Evolutionary conservation across 2,888 invertebrate genomes (phyloP), one percentile per base, ranked within the genome.

Genomic region (Halocaridina rubra): DNA sequence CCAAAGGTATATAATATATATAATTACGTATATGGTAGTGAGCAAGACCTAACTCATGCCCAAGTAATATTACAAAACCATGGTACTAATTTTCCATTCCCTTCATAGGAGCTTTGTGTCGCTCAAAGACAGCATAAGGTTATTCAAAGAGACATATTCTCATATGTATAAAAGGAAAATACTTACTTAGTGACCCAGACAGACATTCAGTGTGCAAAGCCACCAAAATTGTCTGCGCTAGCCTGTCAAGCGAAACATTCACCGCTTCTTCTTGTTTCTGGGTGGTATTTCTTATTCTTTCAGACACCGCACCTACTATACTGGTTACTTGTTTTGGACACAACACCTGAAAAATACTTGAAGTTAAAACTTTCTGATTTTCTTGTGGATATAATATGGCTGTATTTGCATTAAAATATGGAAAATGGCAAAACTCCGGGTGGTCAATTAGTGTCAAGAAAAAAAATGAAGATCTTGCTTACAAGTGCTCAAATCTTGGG

Each of bases 241-340:
- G 39, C 75, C 86, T 78, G 33, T 86, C 79, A 3, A 86, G 64
- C 2, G 86, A 84, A 29, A 72, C 57, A n/a, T 82, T 75, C 10
- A 33, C 59, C 39, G 71, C 69, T 27, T 69, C 67, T 13, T 79
- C 79, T 5, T 71, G 24, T 16, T 57, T 67, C 19, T 46, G n/a
- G 1, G 32, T n/a, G 22, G 30, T 69, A 13, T n/a, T 75, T 27
- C 61, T 72, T 19, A 86, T 71, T 32, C 86, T 71, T 13, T 80
- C 78, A 84, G 75, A 67, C 76, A 86, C 79, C 5, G 82, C 86
- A 46, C 82, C 86, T 27, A 82, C 82, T n/a, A 86, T 74, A 64
- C 76, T 80, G 16, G 79, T 82, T 19, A 86, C 82, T 24, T 86
- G 86, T 57, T 86, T 82, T 19, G 86, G 82, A 53, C 86, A 86